Evolutionary conservation across 92 coral and sea anemone genomes (phyloP).

Genomic region (Parazoanthus swiftii): DNA sequence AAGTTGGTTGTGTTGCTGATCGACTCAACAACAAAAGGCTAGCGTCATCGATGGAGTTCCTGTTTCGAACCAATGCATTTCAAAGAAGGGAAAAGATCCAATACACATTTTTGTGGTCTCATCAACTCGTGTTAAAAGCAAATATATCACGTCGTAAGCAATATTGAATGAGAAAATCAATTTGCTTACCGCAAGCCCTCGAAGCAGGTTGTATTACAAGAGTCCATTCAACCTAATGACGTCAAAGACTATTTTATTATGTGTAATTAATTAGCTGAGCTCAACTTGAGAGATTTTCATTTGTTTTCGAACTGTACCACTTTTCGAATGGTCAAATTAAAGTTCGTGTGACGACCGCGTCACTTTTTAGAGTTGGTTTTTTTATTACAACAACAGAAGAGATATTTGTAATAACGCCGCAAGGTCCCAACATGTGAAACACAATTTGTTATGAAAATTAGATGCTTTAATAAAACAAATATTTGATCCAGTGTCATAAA

Average conservation of each 20-base stretch:
- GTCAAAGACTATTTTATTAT: background rate
- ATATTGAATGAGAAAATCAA: slow-evolving; percentile 22
- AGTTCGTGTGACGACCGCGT: background rate
- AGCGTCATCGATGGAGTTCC: background rate
- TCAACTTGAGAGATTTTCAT: background rate
- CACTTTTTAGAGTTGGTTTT: background rate
- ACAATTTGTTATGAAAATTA: background rate
- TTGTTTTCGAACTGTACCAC: background rate
- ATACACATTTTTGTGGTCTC: slow-evolving; percentile 23
- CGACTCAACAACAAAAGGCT: background rate
- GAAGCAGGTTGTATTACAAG: too few species aligned
- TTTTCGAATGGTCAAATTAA: too few species aligned
- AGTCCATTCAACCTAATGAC: background rate
- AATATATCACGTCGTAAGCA: slow-evolving; percentile 5
- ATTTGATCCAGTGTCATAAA: background rate
- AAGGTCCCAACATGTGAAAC: background rate
- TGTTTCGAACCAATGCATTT: background rate
- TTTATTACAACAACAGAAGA: background rate
- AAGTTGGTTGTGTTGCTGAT: background rate
- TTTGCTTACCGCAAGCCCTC: slow-evolving; percentile 34
- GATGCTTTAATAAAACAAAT: background rate
- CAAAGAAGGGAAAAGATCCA: background rate
- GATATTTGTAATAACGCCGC: background rate
- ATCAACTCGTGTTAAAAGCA: background rate
- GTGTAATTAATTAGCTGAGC: background rate